Base-by-base conservation (phyloP, 2,797 vertebrate species). In the Choloepus didactylus region DNA sequence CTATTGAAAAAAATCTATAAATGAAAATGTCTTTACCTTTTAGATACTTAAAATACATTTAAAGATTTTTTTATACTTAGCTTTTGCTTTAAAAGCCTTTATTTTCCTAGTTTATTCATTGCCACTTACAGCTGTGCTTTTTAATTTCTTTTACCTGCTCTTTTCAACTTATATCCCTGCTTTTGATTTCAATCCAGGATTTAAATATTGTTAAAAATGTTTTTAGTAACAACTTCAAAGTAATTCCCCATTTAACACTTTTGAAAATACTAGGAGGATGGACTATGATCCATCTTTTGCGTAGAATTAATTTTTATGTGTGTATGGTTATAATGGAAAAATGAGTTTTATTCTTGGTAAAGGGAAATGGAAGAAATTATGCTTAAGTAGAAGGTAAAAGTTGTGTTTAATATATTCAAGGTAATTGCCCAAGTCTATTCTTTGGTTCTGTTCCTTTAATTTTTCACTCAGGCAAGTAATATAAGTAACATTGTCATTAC, bases 391-490 rank as follows among this genome's bases (percentile, higher is more conserved):
- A 89, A 80, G 66, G 14, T 90, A 54, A 67, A 82, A 7, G 80
- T 75, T 95, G 49, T 93, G n/a, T 90, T 95, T 77, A 84, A 44
- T 60, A 35, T 66, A 60, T 51, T 96, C 73, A 93, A 6, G 27
- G 60, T 91, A 81, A 89, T 44, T 73, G 18, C 89, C 35, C 35
- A 35, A 82, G 62, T 31, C n/a, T 82, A 29, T 67, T 85, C 44
- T 99, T 99, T 95, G 99, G 99, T 98, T 99, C 99, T 66, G 98
- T 99, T 97, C 99, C 99, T 77, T 99, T 99, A 94, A 97, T 99
- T 99, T 98, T 99, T 98, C 98, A 98, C 97, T 98, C 98, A 99
- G 99, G 99, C 99, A 99, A 99, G 99, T 99, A 99, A 89, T 83
- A 92, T 35, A 91, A 97, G 92, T 98, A 96, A 95, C 90, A 81